Base-by-base conservation (phyloP, 2,113 vertebrate species). In the Chionis minor region DNA sequence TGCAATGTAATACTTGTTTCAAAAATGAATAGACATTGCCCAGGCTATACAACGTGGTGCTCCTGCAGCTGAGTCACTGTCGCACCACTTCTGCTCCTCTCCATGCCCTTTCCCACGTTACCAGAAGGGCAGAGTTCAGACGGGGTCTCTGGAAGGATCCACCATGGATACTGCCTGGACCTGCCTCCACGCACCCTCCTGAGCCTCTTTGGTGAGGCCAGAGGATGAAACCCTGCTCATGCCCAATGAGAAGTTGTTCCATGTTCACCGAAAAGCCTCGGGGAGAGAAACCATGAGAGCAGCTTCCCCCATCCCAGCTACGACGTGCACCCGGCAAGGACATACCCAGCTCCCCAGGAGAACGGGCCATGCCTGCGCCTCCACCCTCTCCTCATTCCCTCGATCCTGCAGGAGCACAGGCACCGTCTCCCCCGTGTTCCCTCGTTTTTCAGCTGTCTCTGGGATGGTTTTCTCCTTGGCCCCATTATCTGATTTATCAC, bases 11-110 rank as follows among this genome's bases (percentile, higher is more conserved):
- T 38, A 12, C 8, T 82, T n/a, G 33, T 58, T 51, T 62, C 27
- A 52, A 19, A 72, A 59, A 47, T 22, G 5, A 44, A 5, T 10
- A 59, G 59, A 11, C 16, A 5, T 20, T 40, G 49, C 55, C 23
- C 33, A 35, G 47, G 55, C 19, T 33, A 19, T 14, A 8, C 19
- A 12, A 3, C 2, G 11, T 0, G 1, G 23, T 1, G 3, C 24
- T 62, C 47, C 40, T 35, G 78, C 33, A 40, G 17, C 14, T 19
- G 49, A 40, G 32, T 7, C 56, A 20, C n/a, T 45, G 65, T 27
- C 11, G 2, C 24, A 35, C 12, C 22, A 12, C 28, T 56, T 51
- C 32, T 33, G 17, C 9, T 35, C 47, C 42, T 32, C 49, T 63
- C 56, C 6, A 15, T 14, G 59, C 12, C 32, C 32, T 51, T 45